Evolutionary conservation across 2,888 invertebrate genomes (phyloP).

Genomic region (Acrobeloides nanus): DNA sequence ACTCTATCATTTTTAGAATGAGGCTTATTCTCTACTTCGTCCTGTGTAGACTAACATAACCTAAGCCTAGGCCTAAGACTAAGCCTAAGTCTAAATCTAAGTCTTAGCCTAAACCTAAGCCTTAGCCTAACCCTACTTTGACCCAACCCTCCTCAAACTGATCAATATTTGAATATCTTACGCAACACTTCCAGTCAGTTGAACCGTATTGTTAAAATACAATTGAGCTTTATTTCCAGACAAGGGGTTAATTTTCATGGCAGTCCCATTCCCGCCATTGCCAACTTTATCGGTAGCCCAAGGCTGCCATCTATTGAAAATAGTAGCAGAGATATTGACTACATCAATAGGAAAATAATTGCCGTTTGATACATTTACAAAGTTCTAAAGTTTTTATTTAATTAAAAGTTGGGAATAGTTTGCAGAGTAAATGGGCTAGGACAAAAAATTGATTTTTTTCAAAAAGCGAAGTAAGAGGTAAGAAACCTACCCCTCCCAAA

Average conservation of each 20-base stretch:
- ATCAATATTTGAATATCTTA: slow-evolving; percentile 15
- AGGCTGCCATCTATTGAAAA: slow-evolving; percentile 25
- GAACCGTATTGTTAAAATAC: slow-evolving; percentile 40
- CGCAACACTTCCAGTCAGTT: slow-evolving; percentile 27
- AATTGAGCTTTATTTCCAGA: no score
- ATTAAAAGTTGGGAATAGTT: no score
- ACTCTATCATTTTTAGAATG: background rate
- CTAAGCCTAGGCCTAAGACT: no score
- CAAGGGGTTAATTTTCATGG: no score
- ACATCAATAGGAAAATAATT: slow-evolving; percentile 54
- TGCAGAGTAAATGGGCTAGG: no score
- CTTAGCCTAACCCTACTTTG: background rate
- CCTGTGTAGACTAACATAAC: no score
- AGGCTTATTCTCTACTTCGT: background rate
- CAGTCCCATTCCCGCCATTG: slow-evolving; percentile 29
- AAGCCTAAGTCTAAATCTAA: background rate
- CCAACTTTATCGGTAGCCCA: slow-evolving; percentile 38
- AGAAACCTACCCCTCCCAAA: no score
- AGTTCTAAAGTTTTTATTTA: slow-evolving; percentile 51
- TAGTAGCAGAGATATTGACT: slow-evolving; percentile 36
- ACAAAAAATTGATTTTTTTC: no score
- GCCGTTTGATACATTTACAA: slow-evolving; percentile 54
- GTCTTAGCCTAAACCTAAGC: background rate
- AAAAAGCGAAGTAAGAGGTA: no score
- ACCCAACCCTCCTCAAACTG: background rate